Evolutionary conservation across 1,140 invertebrate genomes (phyloP).

Genomic region (Brachionus angularis): DNA sequence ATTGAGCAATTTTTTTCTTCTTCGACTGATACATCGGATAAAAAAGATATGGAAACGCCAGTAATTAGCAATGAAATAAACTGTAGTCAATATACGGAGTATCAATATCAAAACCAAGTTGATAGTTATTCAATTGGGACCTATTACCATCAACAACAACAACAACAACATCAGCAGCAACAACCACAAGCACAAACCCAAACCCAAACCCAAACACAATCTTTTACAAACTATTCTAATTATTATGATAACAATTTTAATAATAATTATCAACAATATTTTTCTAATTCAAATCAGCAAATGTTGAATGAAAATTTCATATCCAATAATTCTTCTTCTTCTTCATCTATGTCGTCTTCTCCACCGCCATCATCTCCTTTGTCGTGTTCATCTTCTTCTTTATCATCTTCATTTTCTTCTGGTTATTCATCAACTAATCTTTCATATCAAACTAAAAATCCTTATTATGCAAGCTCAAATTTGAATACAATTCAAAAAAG

Average conservation of each 20-base stretch:
- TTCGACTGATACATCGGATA: no score
- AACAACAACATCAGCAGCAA: no score
- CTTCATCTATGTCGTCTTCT: conserved; percentile 2
- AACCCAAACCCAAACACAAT: no score
- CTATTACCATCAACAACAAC: no score
- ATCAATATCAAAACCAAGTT: no score
- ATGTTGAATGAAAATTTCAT: neutral
- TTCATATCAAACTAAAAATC: neutral
- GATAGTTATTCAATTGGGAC: no score
- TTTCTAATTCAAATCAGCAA: neutral
- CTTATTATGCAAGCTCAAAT: neutral
- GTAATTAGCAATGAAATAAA: no score
- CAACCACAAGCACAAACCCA: no score
- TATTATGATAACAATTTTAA: no score
- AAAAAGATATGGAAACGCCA: no score
- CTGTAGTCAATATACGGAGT: no score
- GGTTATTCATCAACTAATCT: neutral
- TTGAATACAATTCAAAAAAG: neutral
- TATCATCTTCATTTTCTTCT: neutral
- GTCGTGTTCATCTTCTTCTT: conserved; percentile 13
- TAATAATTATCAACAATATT: neutral
- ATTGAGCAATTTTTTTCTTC: conserved; percentile 34
- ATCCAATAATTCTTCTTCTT: neutral
- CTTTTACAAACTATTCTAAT: no score
- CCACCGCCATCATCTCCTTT: conserved; percentile 1